Evolutionary conservation across 1,140 invertebrate species (phyloP).

Genomic region (Penaeus chinensis): DNA sequence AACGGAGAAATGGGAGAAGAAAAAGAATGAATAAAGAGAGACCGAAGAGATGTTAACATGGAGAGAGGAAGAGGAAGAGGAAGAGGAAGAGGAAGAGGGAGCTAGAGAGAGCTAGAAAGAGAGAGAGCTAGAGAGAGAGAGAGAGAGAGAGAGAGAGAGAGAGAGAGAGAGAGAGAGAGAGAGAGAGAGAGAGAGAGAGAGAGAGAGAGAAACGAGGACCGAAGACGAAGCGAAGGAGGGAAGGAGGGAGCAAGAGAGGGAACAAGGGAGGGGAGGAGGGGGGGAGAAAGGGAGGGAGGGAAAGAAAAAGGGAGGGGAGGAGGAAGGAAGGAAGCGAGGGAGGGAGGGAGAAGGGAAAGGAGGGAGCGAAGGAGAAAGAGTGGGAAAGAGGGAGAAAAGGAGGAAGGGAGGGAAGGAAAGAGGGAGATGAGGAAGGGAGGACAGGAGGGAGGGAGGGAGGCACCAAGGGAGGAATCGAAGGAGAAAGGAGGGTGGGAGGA

Average conservation of each 20-base stretch:
- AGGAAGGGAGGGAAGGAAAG: too few relatives aligned
- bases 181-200: not conserved
- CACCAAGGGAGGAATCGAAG: too few relatives aligned
- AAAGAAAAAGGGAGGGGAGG: not conserved
- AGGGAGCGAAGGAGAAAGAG: not conserved
- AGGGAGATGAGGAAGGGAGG: too few relatives aligned
- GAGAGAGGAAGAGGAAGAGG: not conserved
- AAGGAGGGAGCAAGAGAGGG: not conserved
- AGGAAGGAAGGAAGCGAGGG: not conserved
- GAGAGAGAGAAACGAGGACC: not conserved
- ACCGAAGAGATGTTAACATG: not conserved
- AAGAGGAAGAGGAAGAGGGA: not conserved
- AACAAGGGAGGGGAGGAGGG: not conserved
- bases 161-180: slow-evolving; percentile 2
- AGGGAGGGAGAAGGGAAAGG: not conserved
- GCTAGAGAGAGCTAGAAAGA: not conserved
- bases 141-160: not conserved
- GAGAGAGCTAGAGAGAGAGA: too few relatives aligned
- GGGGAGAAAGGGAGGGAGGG: slow-evolving; percentile 26
- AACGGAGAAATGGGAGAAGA: not conserved
- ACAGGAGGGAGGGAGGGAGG: too few relatives aligned
- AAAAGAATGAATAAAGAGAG: not conserved
- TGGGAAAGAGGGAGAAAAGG: not conserved
- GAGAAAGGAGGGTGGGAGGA: too few relatives aligned
- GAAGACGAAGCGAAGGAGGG: too few relatives aligned